A percentile compares a stretch with the other conserved stretches of the same genome.
phyloP scores from a whole-genome alignment of 92 coral and sea anemone species.

The Desmophyllum pertusum region DNA sequence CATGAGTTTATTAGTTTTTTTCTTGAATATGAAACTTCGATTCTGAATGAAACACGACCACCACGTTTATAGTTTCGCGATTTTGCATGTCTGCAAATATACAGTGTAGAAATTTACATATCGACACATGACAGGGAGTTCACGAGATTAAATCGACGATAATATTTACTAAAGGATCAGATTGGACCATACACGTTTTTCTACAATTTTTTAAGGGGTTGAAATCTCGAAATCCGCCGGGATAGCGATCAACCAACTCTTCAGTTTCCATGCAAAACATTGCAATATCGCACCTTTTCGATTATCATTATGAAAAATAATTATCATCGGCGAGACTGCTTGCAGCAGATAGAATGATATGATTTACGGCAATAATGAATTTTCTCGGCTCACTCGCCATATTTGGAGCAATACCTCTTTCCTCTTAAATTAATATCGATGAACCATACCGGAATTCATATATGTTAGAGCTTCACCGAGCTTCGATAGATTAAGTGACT shows the following conservation, averaged over 20 bases:
- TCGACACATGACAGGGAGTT: background rate
- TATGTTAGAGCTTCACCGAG: background rate
- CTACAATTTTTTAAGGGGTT: background rate
- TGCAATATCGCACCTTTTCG: background rate
- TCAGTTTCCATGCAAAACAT: background rate
- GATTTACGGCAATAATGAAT: background rate
- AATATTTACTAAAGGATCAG: background rate
- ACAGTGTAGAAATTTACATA: constrained; percentile 2
- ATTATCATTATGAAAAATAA: background rate
- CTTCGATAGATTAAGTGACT: background rate
- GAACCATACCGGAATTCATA: background rate
- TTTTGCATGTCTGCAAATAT: too few relatives aligned
- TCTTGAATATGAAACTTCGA: background rate
- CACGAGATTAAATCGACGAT: background rate
- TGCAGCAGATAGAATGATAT: background rate
- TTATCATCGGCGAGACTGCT: background rate
- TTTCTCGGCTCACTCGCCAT: background rate
- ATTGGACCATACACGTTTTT: background rate
- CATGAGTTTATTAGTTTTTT: background rate
- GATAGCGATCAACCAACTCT: background rate
- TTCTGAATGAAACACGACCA: background rate
- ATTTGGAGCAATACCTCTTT: background rate
- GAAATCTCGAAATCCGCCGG: background rate
- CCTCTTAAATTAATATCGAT: background rate
- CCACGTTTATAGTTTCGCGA: background rate